A percentile compares a stretch with the other conserved stretches of the same genome.
Evolutionary conservation across 2,888 invertebrate species (phyloP).

Genomic region (Conchocele bisecta): DNA sequence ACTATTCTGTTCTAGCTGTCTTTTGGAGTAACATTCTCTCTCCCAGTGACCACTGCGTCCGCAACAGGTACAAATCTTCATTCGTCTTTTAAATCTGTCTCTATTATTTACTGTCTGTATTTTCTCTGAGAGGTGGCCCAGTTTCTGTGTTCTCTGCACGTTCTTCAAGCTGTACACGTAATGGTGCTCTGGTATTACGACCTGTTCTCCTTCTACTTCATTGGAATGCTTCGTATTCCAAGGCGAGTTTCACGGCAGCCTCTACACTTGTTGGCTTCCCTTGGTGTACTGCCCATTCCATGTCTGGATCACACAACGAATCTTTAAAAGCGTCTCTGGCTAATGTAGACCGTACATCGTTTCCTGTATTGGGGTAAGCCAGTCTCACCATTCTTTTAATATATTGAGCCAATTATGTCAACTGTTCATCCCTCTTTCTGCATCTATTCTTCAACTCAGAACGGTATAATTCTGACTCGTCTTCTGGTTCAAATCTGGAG

Average conservation of each 20-base stretch:
- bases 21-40: neutral
- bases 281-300: slow-evolving; percentile 19
- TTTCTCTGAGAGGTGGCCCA: too few relatives aligned
- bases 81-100: neutral
- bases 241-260: neutral
- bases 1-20: neutral
- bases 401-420: slow-evolving; percentile 10
- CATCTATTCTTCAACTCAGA: neutral
- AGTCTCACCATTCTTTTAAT: slow-evolving; percentile 1
- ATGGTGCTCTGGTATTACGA: neutral
- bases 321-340: neutral
- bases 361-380: slow-evolving; percentile 3
- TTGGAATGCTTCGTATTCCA: neutral
- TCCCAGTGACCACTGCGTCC: neutral
- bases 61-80: neutral
- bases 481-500: slow-evolving; percentile 9
- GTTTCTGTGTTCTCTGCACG: neutral
- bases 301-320: slow-evolving; percentile 4
- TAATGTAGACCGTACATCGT: neutral
- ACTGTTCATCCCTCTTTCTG: neutral
- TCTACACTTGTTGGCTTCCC: slow-evolving; percentile 5
- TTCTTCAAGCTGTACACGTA: neutral
- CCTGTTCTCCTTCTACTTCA: neutral
- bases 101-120: too few relatives aligned
- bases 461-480: slow-evolving; percentile 4